phyloP scores from a whole-genome alignment of 2,113 vertebrate genomes.

The Polypterus bichir region DNA sequence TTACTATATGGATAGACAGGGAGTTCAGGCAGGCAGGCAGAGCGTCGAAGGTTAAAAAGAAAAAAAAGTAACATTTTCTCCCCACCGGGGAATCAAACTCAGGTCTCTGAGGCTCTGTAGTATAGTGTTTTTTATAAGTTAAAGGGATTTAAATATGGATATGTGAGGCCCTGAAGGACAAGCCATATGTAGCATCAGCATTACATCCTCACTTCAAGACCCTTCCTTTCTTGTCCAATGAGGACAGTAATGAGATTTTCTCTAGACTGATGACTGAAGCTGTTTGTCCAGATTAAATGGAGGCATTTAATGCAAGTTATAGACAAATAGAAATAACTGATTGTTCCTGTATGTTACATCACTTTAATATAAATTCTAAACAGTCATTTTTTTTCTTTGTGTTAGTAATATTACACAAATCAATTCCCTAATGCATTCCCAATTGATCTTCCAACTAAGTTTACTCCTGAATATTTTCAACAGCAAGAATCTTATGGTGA shows the following conservation, averaged over 20 bases:
- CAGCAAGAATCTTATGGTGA: neutral
- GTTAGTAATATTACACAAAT: too few relatives aligned
- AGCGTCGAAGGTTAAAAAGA: too few relatives aligned
- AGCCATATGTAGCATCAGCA: conserved; percentile 5
- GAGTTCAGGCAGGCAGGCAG: too few relatives aligned
- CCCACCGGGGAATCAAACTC: too few relatives aligned
- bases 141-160: neutral
- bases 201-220: conserved; percentile 12
- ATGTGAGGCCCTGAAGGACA: neutral
- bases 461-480: conserved; percentile 12
- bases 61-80: too few relatives aligned
- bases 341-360: conserved; percentile 5
- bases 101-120: too few relatives aligned
- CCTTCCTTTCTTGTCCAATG: conserved; percentile 16
- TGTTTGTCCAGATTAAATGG: conserved; percentile 10
- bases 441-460: conserved; percentile 7
- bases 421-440: neutral
- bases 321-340: conserved; percentile 6
- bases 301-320: conserved; percentile 6
- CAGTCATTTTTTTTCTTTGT: too few relatives aligned
- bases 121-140: neutral
- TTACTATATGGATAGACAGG: too few relatives aligned
- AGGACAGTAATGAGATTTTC: neutral
- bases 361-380: conserved; percentile 4
- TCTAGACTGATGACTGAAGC: conserved; percentile 9